Percentiles rank a stretch among this genome's conserved stretches.
Conservation (phyloP, 2,797 vertebrate species). For the Galagoides demidoff region DNA sequence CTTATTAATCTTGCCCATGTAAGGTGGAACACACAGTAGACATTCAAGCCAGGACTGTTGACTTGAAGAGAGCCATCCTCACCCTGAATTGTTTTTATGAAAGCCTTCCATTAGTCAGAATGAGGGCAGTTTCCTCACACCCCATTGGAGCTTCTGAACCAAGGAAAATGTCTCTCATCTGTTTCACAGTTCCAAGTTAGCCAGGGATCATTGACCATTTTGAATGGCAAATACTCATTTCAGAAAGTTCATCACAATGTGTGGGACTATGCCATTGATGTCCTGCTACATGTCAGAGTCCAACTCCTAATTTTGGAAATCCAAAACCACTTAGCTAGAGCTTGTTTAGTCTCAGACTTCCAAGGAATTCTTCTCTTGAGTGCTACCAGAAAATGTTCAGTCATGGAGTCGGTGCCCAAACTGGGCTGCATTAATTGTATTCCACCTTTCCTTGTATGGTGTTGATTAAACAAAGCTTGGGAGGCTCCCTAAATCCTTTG, state of each 20-base stretch:
- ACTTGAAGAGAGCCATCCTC: not conserved
- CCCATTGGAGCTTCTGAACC: not conserved
- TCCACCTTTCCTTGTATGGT: not conserved
- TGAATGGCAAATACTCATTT: not conserved
- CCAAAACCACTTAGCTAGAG: conserved; percentile 66
- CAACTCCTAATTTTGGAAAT: conserved; percentile 46
- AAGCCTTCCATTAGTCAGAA: not conserved
- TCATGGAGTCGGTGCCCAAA: conserved; percentile 31
- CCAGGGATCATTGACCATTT: not conserved
- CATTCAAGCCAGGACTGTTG: not conserved
- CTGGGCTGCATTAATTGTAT: conserved; percentile 20
- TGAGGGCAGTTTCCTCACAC: not conserved
- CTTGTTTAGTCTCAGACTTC: conserved; percentile 47
- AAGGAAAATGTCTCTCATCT: not conserved
- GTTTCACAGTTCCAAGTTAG: not conserved
- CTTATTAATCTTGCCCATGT: not conserved
- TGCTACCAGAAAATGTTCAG: conserved; percentile 50
- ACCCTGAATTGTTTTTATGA: not conserved
- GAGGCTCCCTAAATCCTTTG: not conserved
- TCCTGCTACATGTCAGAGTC: not conserved
- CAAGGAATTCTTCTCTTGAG: conserved; percentile 50
- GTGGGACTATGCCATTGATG: not conserved
- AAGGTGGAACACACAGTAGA: not conserved
- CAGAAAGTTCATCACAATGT: conserved; percentile 39
- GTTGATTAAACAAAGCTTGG: not conserved